Evolutionary conservation across 2,797 vertebrate species (phyloP), one percentile per base, ranked within the genome.

Genomic region (Lycodopsis pacificus): DNA sequence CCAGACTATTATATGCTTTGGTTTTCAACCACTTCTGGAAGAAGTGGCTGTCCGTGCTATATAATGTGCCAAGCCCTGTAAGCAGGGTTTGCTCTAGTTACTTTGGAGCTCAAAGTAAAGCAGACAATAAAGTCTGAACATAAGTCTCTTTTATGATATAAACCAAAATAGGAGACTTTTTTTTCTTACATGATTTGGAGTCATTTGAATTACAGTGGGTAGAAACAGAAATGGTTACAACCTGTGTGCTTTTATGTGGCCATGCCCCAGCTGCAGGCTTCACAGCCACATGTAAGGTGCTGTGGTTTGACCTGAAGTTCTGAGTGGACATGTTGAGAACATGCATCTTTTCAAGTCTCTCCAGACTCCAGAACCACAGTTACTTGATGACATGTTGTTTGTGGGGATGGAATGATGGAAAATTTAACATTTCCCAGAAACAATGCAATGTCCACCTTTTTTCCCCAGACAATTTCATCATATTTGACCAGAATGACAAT

Each of bases 261-360:
- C 36, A 8, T 65, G 70, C 15, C 25, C 48, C 63, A 79, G 80
- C 75, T 76, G 65, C 65, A 54, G 63, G 63, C 66, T 48, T 58
- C 59, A 30, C 49, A 67, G 80, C 84, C 90, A 90, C 88, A 91
- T 83, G 34, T 85, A 71, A 88, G 77, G 64, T 81, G 77, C 80
- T 91, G 90, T 76, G 93, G 92, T 91, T 88, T 90, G 88, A 91
- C 86, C 86, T 82, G 84, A 66, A 67, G 86, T 73, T 92, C 73
- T 81, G 71, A 70, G 75, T 73, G 86, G 87, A 93, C 89, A 90
- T 81, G 32, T 90, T 20, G 25, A 70, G 62, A n/a, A 34, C 65
- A 40, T 38, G 40, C 27, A 66, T 88, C 83, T 79, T 84, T 89
- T 85, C 48, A 86, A 81, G 76, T 88, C 74, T 69, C 67, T 88